A percentile compares a stretch with the other conserved stretches of the same genome.
These are phyloP conservation scores for Aromia moschata DNA, from an alignment of 2,888 invertebrate genomes.

Conservation along the genomic window DNA sequence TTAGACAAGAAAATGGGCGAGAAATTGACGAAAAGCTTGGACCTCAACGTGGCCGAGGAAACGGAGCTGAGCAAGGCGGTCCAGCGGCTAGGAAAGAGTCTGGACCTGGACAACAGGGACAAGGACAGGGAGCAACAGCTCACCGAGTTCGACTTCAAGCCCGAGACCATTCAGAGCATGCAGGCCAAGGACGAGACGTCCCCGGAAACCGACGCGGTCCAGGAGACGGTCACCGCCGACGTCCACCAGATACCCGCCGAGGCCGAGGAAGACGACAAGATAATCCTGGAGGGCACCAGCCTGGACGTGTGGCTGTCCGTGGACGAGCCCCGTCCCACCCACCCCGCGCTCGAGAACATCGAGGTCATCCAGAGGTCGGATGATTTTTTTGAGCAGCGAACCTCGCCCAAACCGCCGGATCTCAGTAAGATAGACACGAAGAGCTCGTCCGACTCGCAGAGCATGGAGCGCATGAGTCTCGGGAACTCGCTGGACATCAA, in stretches of 20 bases:
- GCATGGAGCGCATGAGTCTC: constrained; percentile 58
- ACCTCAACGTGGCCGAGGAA: constrained; percentile 67
- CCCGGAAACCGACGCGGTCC: constrained; percentile 49
- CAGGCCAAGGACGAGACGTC: constrained; percentile 54
- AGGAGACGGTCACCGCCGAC: constrained; percentile 50
- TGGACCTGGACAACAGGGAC: constrained; percentile 59
- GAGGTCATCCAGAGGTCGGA: constrained; percentile 57
- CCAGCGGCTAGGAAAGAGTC: constrained; percentile 60
- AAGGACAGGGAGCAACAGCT: constrained; percentile 48
- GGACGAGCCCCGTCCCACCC: constrained; percentile 60
- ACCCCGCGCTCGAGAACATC: constrained; percentile 55
- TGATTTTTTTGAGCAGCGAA: constrained; percentile 62
- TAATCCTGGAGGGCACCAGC: constrained; percentile 62
- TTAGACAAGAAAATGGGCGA: constrained; percentile 67
- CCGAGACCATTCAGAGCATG: constrained; percentile 49
- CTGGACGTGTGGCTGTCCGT: constrained; percentile 63
- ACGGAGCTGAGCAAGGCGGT: constrained; percentile 53
- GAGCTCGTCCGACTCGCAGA: constrained; percentile 61
- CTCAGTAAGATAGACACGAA: constrained; percentile 57
- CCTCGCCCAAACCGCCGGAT: constrained; percentile 59
- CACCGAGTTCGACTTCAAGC: constrained; percentile 59
- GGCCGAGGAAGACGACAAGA: constrained; percentile 48
- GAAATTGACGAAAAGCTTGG: constrained; percentile 71
- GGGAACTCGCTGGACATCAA: constrained; percentile 62
- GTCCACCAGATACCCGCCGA: constrained; percentile 47